These are phyloP conservation scores for Cebuella pygmaea DNA, from an alignment of 2,797 vertebrate genomes.

Conservation along the genomic window DNA sequence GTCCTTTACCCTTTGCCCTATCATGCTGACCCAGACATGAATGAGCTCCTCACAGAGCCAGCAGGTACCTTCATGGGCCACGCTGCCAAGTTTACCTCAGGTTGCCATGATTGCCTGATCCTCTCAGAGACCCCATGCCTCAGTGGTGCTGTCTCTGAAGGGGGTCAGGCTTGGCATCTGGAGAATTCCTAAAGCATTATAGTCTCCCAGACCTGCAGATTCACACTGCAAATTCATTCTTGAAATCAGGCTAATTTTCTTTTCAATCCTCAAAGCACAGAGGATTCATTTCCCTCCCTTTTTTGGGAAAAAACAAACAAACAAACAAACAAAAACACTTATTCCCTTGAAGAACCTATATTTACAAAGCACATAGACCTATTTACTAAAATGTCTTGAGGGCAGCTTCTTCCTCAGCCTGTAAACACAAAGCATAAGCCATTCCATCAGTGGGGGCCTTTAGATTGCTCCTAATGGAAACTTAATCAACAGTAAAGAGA, in stretches of 20 bases:
- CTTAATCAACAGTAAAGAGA: neutral
- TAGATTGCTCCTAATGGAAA: conserved; percentile 36
- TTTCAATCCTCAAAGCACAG: conserved; percentile 55
- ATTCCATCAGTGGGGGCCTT: neutral
- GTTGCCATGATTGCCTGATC: neutral
- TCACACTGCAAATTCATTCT: neutral
- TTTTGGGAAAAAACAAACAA: neutral
- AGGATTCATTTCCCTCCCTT: neutral
- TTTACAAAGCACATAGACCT: conserved; percentile 53
- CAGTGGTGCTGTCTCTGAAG: neutral
- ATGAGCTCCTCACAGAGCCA: neutral
- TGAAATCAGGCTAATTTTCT: conserved; percentile 52
- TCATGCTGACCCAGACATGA: neutral
- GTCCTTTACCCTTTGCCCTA: neutral
- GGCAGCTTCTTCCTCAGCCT: neutral
- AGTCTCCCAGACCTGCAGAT: neutral
- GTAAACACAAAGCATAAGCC: conserved; percentile 24
- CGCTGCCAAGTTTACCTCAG: too few relatives aligned
- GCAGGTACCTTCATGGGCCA: neutral
- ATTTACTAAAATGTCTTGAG: conserved; percentile 43
- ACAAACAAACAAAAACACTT: neutral
- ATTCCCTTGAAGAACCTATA: conserved; percentile 33
- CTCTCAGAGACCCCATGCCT: neutral
- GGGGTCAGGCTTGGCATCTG: neutral
- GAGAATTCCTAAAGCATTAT: neutral